Base-by-base conservation (phyloP, 2,113 vertebrate species). In the Eidolon helvum region DNA sequence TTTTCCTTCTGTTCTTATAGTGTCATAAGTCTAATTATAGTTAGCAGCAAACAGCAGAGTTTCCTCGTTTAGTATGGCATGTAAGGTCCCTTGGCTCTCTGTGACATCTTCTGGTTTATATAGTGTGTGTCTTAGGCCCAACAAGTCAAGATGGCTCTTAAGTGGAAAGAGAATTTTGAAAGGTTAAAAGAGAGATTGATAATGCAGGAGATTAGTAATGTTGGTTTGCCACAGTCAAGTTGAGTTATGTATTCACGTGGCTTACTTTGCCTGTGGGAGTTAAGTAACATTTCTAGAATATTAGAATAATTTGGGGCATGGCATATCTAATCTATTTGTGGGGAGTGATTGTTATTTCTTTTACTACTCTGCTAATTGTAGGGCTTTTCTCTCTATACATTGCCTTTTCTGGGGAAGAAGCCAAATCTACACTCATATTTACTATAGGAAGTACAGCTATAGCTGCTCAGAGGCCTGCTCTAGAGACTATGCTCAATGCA, bases 1-100 rank as follows among this genome's bases (percentile, higher is more conserved):
- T 45, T 53, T 45, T 40, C 50, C n/a, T 4, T 77, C 96, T 97
- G 90, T 78, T 35, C 84, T 92, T 77, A 16, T 85, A 91, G 30
- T 35, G 0, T 85, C 83, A 24, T 86, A 55, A 83, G 65, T 80
- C 91, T 94, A 92, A 90, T 95, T 96, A 78, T 85, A 95, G 43
- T 84, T 61, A 84, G 71, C 50, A 93, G 57, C 24, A 84, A 59
- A 85, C 24, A 35, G 72, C 63, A n/a, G 30, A 24, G 40, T 87
- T 53, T 96, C 48, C 53, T 74, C 55, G 55, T 68, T 33, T 43
- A 14, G 40, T 30, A 26, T 33, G 74, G 30, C 26, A 45, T 59
- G 1, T 22, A 5, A 40, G 82, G 77, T 2, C 0, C 74, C 90
- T 30, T 63, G 38, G 22, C 40, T 86, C 4, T 88, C 30, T 48